Conservation (phyloP, 2,888 invertebrate species). For the Xanthorhoe spadicearia region DNA sequence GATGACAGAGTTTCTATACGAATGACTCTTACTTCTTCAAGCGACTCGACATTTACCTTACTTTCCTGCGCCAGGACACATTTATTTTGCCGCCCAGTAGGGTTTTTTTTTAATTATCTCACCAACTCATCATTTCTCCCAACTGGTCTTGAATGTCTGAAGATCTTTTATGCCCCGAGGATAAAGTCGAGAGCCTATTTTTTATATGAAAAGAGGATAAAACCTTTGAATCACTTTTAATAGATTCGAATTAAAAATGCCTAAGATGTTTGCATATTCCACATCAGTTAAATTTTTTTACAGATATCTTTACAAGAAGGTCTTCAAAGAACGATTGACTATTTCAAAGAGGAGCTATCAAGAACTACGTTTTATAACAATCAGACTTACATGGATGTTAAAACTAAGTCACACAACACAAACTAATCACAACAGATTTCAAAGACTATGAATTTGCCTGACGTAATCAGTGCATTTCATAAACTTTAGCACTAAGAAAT, state of each 20-base stretch:
- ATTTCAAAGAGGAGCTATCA: slow-evolving; percentile 95
- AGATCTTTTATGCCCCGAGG: too few relatives aligned
- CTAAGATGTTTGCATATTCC: neutral
- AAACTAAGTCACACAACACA: slow-evolving; percentile 52
- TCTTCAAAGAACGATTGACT: slow-evolving; percentile 95
- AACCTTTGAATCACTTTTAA: neutral
- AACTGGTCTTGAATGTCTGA: too few relatives aligned
- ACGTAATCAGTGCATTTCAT: neutral
- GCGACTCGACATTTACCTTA: too few relatives aligned
- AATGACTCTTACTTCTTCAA: too few relatives aligned
- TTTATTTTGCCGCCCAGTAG: too few relatives aligned
- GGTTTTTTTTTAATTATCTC: too few relatives aligned
- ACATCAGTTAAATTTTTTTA: slow-evolving; percentile 40
- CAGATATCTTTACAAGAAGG: slow-evolving; percentile 93
- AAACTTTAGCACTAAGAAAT: slow-evolving; percentile 1
- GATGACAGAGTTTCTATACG: too few relatives aligned
- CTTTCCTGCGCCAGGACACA: too few relatives aligned
- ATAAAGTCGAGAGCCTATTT: too few relatives aligned
- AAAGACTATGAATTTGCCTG: slow-evolving; percentile 25
- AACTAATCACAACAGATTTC: slow-evolving; percentile 55
- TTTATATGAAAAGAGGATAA: too few relatives aligned
- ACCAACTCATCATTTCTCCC: too few relatives aligned
- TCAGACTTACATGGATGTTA: slow-evolving; percentile 78
- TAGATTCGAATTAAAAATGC: too few relatives aligned
- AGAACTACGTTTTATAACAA: slow-evolving; percentile 77